Evolutionary conservation across 2,113 vertebrate species (phyloP).

Genomic region (Corynorhinus townsendii): DNA sequence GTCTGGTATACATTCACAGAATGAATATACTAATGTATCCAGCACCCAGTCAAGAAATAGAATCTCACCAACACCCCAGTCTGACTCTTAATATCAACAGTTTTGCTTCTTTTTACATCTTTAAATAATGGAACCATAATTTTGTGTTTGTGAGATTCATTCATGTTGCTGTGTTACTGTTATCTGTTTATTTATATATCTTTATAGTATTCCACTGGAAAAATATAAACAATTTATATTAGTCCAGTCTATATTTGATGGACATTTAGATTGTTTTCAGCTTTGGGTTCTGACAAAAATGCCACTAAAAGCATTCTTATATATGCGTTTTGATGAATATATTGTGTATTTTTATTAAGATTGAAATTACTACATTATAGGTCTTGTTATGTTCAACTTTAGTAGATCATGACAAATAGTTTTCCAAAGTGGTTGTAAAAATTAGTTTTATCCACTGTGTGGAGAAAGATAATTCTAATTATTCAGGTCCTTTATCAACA

Average conservation of each 20-base stretch:
- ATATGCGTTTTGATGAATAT: neutral
- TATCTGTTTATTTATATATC: neutral
- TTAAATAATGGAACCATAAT: neutral
- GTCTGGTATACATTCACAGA: neutral
- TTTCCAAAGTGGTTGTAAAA: slow-evolving; percentile 18
- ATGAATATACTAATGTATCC: neutral
- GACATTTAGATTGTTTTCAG: neutral
- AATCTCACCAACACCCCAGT: neutral
- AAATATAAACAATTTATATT: neutral
- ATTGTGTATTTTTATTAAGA: neutral
- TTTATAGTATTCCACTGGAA: neutral
- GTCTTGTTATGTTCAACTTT: neutral
- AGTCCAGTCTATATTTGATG: neutral
- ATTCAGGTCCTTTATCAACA: neutral
- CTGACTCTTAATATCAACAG: neutral
- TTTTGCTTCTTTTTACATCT: neutral
- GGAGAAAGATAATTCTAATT: neutral
- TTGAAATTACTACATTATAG: neutral
- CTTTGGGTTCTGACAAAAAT: neutral
- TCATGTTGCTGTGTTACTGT: neutral
- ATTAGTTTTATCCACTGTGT: neutral
- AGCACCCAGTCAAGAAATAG: neutral
- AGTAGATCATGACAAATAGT: neutral
- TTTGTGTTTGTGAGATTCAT: neutral
- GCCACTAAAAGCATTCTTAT: neutral